phyloP scores from a whole-genome alignment of 2,797 vertebrate genomes.

The Perodicticus potto region DNA sequence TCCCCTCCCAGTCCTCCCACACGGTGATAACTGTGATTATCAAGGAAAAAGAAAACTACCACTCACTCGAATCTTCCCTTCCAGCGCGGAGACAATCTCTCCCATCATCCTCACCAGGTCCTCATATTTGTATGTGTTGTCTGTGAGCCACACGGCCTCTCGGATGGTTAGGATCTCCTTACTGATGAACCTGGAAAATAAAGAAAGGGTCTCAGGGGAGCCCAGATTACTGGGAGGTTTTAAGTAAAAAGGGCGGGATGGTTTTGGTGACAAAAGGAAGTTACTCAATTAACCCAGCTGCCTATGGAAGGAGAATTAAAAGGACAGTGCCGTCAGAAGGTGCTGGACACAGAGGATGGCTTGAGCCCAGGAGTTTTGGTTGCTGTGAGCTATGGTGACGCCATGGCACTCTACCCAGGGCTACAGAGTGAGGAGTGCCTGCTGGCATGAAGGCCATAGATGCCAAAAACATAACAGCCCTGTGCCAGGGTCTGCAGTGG shows the following conservation, averaged over 20 bases:
- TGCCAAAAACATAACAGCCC: background rate
- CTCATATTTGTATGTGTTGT: conserved; percentile 99
- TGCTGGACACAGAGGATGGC: background rate
- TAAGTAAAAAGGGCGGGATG: background rate
- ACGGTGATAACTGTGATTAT: background rate
- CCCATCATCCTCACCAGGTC: conserved; percentile 99
- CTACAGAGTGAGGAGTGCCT: background rate
- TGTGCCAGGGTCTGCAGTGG: no score
- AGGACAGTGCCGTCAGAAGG: background rate
- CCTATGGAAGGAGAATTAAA: background rate
- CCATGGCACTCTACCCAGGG: no score
- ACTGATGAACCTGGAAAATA: conserved; percentile 91
- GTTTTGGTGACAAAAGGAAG: background rate
- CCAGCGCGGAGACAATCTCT: conserved; percentile 95
- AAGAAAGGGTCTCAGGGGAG: background rate
- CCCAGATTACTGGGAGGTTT: background rate
- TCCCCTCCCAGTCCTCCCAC: background rate
- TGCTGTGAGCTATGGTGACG: background rate
- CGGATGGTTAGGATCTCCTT: conserved; percentile 98
- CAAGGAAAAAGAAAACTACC: background rate
- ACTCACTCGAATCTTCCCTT: conserved; percentile 95
- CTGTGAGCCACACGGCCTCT: conserved; percentile 99
- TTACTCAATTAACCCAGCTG: background rate
- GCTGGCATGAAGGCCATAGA: background rate
- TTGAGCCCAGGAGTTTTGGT: background rate